phyloP scores from a whole-genome alignment of 2,113 vertebrate species.

The Anolis sagrei region DNA sequence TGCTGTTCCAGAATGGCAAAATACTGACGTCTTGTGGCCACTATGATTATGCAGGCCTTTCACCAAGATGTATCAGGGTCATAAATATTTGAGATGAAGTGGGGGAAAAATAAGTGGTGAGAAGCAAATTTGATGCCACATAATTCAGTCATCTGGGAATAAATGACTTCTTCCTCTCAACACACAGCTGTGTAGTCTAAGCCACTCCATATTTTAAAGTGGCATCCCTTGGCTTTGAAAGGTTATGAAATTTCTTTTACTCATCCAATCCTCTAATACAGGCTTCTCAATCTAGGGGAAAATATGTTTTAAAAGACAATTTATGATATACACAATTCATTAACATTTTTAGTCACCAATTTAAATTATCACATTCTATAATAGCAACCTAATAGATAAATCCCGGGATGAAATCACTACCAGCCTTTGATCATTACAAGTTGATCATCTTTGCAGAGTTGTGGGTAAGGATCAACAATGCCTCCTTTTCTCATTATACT shows the following conservation, averaged over 20 bases:
- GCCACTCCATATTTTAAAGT: neutral
- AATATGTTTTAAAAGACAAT: neutral
- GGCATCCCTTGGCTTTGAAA: neutral
- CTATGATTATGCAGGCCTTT: constrained; percentile 24
- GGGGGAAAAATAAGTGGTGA: neutral
- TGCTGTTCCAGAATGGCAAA: constrained; percentile 48
- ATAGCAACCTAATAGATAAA: too few relatives aligned
- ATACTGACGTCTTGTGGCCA: constrained; percentile 77
- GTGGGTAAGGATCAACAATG: neutral
- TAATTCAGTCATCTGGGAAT: constrained; percentile 16
- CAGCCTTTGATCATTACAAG: neutral
- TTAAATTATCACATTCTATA: neutral
- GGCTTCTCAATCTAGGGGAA: constrained; percentile 13
- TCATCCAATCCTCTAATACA: neutral
- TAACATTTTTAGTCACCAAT: neutral
- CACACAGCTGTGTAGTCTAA: neutral
- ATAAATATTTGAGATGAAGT: constrained; percentile 23
- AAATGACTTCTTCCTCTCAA: constrained; percentile 1
- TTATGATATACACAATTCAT: neutral
- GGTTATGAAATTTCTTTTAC: neutral
- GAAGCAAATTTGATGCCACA: constrained; percentile 27
- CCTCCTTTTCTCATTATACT: neutral
- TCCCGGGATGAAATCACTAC: neutral
- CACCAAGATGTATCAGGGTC: constrained; percentile 10
- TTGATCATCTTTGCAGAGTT: neutral